Base-by-base conservation (phyloP, 2,888 invertebrate genomes). In the Margaritifera margaritifera region DNA sequence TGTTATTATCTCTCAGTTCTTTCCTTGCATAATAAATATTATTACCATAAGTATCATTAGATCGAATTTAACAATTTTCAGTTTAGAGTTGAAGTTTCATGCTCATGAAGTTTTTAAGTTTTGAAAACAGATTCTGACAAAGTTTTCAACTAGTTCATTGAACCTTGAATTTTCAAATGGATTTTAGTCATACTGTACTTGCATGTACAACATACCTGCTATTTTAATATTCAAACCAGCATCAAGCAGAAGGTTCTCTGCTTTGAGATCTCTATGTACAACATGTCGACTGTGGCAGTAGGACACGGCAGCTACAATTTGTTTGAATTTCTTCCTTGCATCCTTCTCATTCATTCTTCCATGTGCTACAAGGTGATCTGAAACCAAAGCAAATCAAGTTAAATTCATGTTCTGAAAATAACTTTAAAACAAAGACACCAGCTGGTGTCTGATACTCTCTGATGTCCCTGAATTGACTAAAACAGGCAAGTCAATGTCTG, bases 181-280 rank as follows among this genome's bases (percentile, higher is more conserved):
- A 11, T 59, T 25, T 24, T 15, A 50, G 50, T 19, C 8, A 11
- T 20, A 51, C 22, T 11, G 20, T 3, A 22, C 20, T 19, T 20
- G 52, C 50, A 20, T n/a, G 19, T 42, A 62, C 18, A 54, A 58
- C 73, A 60, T 74, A 88, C 88, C 88, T 75, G 93, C 93, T 80
- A 98, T 95, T 93, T 98, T 98, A 79, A 98, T 97, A 90, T 97
- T 96, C 93, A 96, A 95, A 90, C 96, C 94, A 80, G 94, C 94
- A 91, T 99, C 98, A 74, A 99, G 92, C 80, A 99, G 92, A 78
- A 99, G 92, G 92, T 99, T 99, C 91, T 99, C 99, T 69, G 99
- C 98, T 92, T 99, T 89, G 24, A 90, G 77, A 75, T 90, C 90
- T 59, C 90, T 92, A 92, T 99, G 99, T 79, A 99, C 98, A 70